These are phyloP conservation scores for Balearica regulorum DNA, from an alignment of 2,797 vertebrate genomes.

Conservation along the genomic window DNA sequence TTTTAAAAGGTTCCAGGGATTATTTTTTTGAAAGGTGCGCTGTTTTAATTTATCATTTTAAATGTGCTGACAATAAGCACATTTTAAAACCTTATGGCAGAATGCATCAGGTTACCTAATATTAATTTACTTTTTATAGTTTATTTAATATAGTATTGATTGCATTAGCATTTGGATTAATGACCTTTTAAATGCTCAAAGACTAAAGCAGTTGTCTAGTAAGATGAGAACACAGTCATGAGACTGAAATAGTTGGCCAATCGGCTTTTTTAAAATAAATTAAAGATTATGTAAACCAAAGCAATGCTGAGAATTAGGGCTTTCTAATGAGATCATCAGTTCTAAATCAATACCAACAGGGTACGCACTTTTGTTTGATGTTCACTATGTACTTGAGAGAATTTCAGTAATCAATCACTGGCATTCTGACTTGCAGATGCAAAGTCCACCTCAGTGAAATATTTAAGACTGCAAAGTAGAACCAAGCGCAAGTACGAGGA, in stretches of 20 bases:
- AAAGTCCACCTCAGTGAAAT: neutral
- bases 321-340: constrained; percentile 50
- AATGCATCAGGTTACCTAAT: constrained; percentile 71
- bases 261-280: constrained; percentile 54
- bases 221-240: constrained; percentile 14
- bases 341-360: constrained; percentile 39
- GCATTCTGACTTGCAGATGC: neutral
- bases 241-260: constrained; percentile 43
- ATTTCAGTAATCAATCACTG: constrained; percentile 46
- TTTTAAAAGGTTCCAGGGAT: constrained; percentile 9
- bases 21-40: neutral
- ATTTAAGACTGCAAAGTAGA: neutral
- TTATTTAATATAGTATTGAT: constrained; percentile 83
- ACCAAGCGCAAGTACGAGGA: neutral
- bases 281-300: constrained; percentile 34
- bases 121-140: constrained; percentile 82
- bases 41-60: constrained; percentile 48
- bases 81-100: constrained; percentile 59
- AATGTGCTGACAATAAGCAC: constrained; percentile 71
- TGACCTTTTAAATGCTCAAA: constrained; percentile 77
- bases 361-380: constrained; percentile 3
- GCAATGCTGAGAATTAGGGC: constrained; percentile 38
- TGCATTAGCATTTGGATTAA: constrained; percentile 83
- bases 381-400: neutral
- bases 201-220: constrained; percentile 32